These are phyloP conservation scores for Leptothorax acervorum DNA, from an alignment of 2,888 invertebrate species.

Conservation along the genomic window DNA sequence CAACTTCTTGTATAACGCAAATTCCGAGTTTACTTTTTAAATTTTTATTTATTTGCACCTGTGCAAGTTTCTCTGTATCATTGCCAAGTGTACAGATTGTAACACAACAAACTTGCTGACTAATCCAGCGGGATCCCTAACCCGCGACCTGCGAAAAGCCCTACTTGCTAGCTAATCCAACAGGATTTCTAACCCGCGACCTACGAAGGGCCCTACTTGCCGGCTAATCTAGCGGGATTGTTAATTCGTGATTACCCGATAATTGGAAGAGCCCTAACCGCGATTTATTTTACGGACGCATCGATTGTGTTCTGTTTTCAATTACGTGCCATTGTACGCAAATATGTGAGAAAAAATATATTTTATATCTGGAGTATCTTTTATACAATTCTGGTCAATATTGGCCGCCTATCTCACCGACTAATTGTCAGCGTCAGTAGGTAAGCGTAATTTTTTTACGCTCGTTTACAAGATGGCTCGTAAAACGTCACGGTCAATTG, in stretches of 20 bases:
- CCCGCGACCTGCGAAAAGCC: neutral
- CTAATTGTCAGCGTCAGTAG: neutral
- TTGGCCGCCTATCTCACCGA: neutral
- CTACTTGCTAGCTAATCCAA: slow-evolving; percentile 4
- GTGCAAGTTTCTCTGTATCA: neutral
- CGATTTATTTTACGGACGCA: neutral
- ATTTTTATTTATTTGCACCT: neutral
- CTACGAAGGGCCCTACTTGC: neutral
- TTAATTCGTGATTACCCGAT: neutral
- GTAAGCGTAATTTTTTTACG: neutral
- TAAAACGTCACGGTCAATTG: neutral
- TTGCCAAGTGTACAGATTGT: neutral
- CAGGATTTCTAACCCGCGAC: neutral
- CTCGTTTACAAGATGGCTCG: neutral
- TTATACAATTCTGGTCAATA: neutral
- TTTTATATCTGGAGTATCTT: neutral
- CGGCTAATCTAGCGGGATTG: neutral
- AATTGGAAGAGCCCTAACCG: neutral
- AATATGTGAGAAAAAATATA: neutral
- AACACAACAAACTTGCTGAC: neutral
- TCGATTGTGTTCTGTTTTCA: neutral
- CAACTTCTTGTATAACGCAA: neutral
- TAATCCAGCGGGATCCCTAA: slow-evolving; percentile 3
- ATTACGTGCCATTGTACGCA: neutral
- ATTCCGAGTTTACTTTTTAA: neutral